Base-by-base conservation (phyloP, 2,888 invertebrate genomes). In the Euplexia lucipara region DNA sequence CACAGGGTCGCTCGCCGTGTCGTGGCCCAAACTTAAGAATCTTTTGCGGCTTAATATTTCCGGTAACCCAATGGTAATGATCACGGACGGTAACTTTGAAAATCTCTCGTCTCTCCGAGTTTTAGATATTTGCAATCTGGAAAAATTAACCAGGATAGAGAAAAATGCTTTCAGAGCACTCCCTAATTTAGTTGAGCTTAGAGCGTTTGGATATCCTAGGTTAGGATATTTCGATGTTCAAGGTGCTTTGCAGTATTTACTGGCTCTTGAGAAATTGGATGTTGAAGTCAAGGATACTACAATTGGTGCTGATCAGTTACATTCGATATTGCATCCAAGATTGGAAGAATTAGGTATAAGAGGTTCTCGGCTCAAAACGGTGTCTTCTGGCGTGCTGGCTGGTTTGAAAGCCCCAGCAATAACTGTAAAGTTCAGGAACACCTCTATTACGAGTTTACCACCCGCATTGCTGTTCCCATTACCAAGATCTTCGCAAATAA, bases 221-320 rank as follows among this genome's bases (percentile, higher is more conserved):
- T 87, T 98, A 26, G 98, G 98, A 0, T 98, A 98, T 84, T 95
- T 98, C 70, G 98, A 98, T 89, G 96, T 98, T n/a, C 97, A 97
- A 83, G 98, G 98, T 0, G 96, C 98, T 34, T 91, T 98, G n/a
- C 97, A 97, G 78, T 95, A 97, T 75, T 92, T 98, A 82, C 96
- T 97, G 1, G 97, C 97, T 0, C 90, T 98, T 44, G 97, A 98
- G 90, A 95, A 94, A 75, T 92, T 98, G 12, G 98, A 98, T 72
- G 96, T 98, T 57, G 99, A 99, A 94, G 96, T 98, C 0, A 98
- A 98, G 88, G 98, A 98, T 79, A 95, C 97, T 0, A 96, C 96
- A 6, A 96, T 98, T 56, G 97, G 98, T 45, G 97, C 97, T 49
- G 98, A 98, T 83, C 98, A 98, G 85, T 92, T 98, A 42, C 97